These are phyloP conservation scores for Helostoma temminkii DNA, from an alignment of 2,797 vertebrate species.

Conservation along the genomic window DNA sequence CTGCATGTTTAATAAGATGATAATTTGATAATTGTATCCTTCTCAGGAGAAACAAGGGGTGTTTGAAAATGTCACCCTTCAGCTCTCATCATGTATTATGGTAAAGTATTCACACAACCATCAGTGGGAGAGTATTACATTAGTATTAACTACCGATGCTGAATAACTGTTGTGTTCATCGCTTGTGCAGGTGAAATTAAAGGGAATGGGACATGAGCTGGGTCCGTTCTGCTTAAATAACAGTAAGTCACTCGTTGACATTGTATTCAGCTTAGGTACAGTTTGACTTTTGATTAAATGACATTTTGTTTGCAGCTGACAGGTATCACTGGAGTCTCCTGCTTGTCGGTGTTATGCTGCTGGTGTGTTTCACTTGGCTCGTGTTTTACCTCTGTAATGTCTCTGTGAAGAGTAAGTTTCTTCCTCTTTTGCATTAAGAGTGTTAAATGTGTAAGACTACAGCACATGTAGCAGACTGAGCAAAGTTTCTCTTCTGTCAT, in stretches of 20 bases:
- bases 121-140: not conserved
- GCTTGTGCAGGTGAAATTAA: constrained; percentile 78
- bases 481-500: too few relatives aligned
- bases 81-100: constrained; percentile 88
- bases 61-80: constrained; percentile 75
- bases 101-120: constrained; percentile 70
- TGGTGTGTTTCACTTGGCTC: constrained; percentile 72
- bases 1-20: not conserved
- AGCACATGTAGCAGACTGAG: too few relatives aligned
- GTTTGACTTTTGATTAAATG: not conserved
- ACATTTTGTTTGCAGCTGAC: constrained; percentile 72
- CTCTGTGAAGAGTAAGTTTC: constrained; percentile 86
- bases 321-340: constrained; percentile 85
- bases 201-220: constrained; percentile 47
- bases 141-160: not conserved
- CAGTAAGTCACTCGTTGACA: constrained; percentile 66
- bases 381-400: constrained; percentile 75
- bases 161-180: constrained; percentile 19
- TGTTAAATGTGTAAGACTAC: too few relatives aligned
- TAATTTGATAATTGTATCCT: constrained; percentile 15
- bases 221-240: constrained; percentile 83
- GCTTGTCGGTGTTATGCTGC: constrained; percentile 79
- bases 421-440: not conserved
- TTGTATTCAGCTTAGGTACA: constrained; percentile 1
- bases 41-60: constrained; percentile 67